phyloP scores from a whole-genome alignment of 2,888 invertebrate species.

The Lasioglossum leucozonium region DNA sequence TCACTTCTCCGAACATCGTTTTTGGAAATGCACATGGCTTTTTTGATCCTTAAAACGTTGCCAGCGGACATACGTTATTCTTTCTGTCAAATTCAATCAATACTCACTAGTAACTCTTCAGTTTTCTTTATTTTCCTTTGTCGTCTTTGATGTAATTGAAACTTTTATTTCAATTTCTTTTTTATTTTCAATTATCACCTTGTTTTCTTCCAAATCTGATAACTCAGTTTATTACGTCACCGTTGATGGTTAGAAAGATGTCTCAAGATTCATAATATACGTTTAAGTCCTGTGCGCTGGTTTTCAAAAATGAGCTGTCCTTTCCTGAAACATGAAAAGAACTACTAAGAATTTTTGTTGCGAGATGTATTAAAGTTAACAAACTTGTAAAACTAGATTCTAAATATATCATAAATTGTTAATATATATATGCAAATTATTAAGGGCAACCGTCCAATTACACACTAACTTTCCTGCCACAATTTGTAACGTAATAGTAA shows the following conservation, averaged over 20 bases:
- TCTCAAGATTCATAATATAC: not conserved
- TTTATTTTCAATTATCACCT: not conserved
- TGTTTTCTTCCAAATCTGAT: too few species aligned
- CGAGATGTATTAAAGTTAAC: too few species aligned
- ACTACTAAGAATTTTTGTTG: not conserved
- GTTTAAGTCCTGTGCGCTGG: not conserved
- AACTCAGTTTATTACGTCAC: not conserved
- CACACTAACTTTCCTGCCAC: too few species aligned
- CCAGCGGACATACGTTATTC: not conserved
- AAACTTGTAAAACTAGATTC: too few species aligned
- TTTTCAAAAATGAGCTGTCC: not conserved
- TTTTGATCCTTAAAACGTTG: slow-evolving; percentile 15
- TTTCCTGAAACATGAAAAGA: slow-evolving; percentile 28
- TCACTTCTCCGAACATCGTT: slow-evolving; percentile 82
- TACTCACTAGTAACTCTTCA: not conserved
- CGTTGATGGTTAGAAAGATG: not conserved
- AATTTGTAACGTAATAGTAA: too few species aligned
- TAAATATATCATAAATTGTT: too few species aligned
- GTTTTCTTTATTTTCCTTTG: not conserved
- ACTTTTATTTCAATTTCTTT: not conserved
- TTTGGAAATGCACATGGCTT: not conserved
- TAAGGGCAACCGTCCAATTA: too few species aligned
- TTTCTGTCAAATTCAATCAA: not conserved
- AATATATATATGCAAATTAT: too few species aligned
- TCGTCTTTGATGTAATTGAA: not conserved